Evolutionary conservation across 1,140 invertebrate genomes (phyloP), one percentile per base, ranked within the genome.

Genomic region (Heliconius congener): DNA sequence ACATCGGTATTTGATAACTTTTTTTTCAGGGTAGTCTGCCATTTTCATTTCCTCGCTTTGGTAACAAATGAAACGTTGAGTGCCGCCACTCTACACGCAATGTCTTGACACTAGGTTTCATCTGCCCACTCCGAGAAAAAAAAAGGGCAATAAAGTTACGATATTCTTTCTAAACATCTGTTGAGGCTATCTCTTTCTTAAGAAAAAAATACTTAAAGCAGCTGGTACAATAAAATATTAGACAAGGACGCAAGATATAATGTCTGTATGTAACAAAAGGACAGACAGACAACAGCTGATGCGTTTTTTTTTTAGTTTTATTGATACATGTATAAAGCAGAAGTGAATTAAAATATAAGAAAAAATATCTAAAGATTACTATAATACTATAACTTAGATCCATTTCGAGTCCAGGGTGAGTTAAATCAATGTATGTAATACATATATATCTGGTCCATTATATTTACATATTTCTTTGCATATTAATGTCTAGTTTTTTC

Each of bases 211-310:
- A 16, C 18, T 18, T 46, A 57, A 19, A 66, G 60, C 74, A 76
- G 60, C 60, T 76, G 74, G 34, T 42, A 37, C n/a, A 19, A 46
- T 76, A 37, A 0, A 27, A 55, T 23, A 66, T 30, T 60, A 46
- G 30, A 76, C 5, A 66, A 66, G 34, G 74, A 76, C 66, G 39
- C 18, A 46, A 78, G 50, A 73, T 60, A 60, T 57, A 39, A 73
- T 71, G 52, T 9, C 27, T 52, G 2, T 60, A 30, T 39, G 39
- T 42, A 16, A 50, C 39, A 76, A 50, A 76, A 46, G 60, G 60
- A 76, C 57, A 70, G 55, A 27, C 27, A 60, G 37, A 71, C 6
- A 60, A 23, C 78, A 80, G 74, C 78, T 79, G 78, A 79, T 79
- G 55, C 66, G 13, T 70, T 70, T 46, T 76, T 76, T 75, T n/a